Evolutionary conservation across 2,113 vertebrate species (phyloP), one percentile per base, ranked within the genome.

Genomic region (Phaethornis superciliosus): DNA sequence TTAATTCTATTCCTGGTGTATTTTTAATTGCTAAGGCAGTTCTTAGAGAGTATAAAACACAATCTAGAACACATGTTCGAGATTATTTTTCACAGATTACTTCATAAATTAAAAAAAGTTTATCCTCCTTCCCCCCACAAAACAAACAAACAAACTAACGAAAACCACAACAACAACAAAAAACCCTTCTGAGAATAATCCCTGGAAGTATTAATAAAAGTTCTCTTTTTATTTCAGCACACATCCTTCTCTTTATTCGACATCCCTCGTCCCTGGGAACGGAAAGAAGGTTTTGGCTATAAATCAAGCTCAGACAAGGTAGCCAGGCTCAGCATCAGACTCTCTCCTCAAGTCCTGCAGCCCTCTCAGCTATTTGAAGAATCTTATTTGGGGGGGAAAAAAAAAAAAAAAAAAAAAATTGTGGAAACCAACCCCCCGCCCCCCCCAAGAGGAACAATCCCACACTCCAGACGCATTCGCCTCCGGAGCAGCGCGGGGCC

Each of bases 201-300:
- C 90, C 54, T 81, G 28, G 8, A 75, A 95, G 92, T 49, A 95
- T 88, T 83, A 85, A 59, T 93, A 81, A 95, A 97, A 95, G 85
- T 97, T 95, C 79, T 90, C 85, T 65, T 68, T 79, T 40, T 68
- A 72, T 93, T 85, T 85, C 55, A 85, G 71, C 80, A 86, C 81
- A 70, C 88, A 94, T 93, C 96, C 86, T n/a, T 69, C 81, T 93
- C 97, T 97, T 96, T 96, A 93, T 96, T 94, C 94, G n/a, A 84
- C 84, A 91, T 63, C 86, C 82, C 91, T 86, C 6, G 9, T 60
- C 92, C 42, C 88, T 19, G 40, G 62, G 90, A 90, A 94, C 10
- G 17, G 91, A 95, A 93, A 91, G 89, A 77, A 49, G 81, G 54
- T 64, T 90, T 56, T 65, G 87, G 84, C 93, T 74, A 75, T 49